Evolutionary conservation across 2,113 vertebrate genomes (phyloP).

Genomic region (Meleagris gallopavo): DNA sequence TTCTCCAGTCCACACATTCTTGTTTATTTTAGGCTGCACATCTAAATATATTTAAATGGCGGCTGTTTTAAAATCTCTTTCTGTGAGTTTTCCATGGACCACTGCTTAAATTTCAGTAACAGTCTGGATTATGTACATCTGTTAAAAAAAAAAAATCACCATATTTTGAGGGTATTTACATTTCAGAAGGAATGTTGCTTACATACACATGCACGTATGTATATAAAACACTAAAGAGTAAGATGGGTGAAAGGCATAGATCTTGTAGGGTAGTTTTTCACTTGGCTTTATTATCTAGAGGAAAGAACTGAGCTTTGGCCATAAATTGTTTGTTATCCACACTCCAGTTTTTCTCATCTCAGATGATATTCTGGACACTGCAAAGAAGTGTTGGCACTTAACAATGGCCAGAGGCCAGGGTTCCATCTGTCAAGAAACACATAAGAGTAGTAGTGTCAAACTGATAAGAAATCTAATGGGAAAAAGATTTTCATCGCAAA

Average conservation of each 20-base stretch:
- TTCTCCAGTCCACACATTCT: background rate
- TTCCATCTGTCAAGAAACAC: constrained; percentile 60
- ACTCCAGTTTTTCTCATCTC: constrained; percentile 16
- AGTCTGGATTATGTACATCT: constrained; percentile 55
- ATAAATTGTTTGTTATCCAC: background rate
- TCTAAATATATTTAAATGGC: constrained; percentile 48
- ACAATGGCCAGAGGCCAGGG: constrained; percentile 29
- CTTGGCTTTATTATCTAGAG: background rate
- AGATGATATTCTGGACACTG: constrained; percentile 49
- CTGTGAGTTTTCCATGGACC: constrained; percentile 3
- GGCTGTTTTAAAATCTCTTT: background rate
- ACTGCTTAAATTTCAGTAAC: constrained; percentile 33
- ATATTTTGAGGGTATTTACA: constrained; percentile 43
- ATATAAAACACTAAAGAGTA: background rate
- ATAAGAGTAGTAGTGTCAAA: constrained; percentile 54
- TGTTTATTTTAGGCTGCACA: constrained; percentile 21
- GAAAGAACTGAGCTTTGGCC: constrained; percentile 34
- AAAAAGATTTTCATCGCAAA: constrained; percentile 54
- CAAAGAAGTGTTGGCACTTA: constrained; percentile 64
- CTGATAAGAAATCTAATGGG: constrained; percentile 45
- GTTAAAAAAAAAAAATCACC: background rate
- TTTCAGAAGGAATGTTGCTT: background rate
- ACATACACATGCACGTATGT: background rate
- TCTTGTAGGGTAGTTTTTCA: constrained; percentile 5
- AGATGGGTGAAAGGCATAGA: constrained; percentile 31